These are phyloP conservation scores for Pseudolaguvia tuberculata DNA, from an alignment of 2,113 vertebrate species.

Conservation along the genomic window DNA sequence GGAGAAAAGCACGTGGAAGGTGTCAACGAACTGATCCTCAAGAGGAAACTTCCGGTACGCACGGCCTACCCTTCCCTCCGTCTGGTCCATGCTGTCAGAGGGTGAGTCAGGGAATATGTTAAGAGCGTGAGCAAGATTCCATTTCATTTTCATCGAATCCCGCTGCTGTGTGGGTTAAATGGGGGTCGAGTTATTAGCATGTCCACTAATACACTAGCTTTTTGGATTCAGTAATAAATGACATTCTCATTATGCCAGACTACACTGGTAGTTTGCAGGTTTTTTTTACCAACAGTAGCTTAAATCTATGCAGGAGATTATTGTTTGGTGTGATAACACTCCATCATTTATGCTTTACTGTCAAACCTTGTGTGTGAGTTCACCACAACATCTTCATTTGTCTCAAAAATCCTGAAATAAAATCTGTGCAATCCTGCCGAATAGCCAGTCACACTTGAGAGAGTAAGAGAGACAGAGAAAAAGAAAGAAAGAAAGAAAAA, in stretches of 20 bases:
- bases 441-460: not conserved
- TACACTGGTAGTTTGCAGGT: not conserved
- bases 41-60: constrained; percentile 76
- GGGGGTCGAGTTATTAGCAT: not conserved
- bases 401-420: not conserved
- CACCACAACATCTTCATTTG: not conserved
- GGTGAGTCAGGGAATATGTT: constrained; percentile 72
- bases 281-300: not conserved
- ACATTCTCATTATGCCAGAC: not conserved
- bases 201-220: not conserved
- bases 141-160: not conserved
- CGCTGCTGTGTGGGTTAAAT: not conserved
- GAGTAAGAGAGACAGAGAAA: not conserved
- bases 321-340: not conserved
- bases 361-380: not conserved
- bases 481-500: too few relatives aligned
- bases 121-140: not conserved
- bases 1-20: constrained; percentile 83
- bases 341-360: not conserved
- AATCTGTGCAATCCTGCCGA: not conserved
- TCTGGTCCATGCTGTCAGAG: constrained; percentile 85
- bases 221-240: not conserved
- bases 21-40: constrained; percentile 83
- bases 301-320: not conserved
- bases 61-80: constrained; percentile 84